Evolutionary conservation across 2,797 vertebrate species (phyloP).

Genomic region (Hypotaenidia philippensis): DNA sequence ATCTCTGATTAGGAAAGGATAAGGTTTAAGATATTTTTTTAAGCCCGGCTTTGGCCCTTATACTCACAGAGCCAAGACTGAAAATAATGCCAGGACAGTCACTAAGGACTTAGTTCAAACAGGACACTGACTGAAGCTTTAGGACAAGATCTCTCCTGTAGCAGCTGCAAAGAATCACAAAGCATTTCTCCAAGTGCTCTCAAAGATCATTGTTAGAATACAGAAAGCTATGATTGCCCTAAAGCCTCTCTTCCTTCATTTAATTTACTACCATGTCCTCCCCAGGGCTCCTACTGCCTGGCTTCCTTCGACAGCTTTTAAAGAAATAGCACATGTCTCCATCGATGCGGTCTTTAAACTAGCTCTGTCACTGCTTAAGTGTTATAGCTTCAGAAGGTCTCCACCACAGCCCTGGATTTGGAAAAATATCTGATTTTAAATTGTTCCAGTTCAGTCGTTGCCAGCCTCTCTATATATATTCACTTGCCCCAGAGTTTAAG

Average conservation of each 20-base stretch:
- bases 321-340: neutral
- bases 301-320: neutral
- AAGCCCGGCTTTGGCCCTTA: neutral
- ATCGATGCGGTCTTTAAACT: neutral
- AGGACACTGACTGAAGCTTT: neutral
- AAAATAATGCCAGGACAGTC: neutral
- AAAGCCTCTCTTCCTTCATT: neutral
- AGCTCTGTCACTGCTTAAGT: neutral
- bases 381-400: neutral
- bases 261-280: neutral
- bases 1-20: neutral
- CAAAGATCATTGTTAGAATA: neutral
- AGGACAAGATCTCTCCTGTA: neutral
- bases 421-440: neutral
- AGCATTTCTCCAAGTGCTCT: neutral
- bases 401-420: neutral
- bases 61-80: neutral
- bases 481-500: neutral
- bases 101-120: neutral
- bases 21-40: neutral
- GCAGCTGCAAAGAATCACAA: neutral
- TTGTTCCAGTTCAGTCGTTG: neutral
- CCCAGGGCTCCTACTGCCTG: neutral
- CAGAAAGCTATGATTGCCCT: neutral
- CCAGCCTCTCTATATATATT: neutral